These are phyloP conservation scores for Thyatira batis DNA, from an alignment of 2,888 invertebrate species.

Conservation along the genomic window DNA sequence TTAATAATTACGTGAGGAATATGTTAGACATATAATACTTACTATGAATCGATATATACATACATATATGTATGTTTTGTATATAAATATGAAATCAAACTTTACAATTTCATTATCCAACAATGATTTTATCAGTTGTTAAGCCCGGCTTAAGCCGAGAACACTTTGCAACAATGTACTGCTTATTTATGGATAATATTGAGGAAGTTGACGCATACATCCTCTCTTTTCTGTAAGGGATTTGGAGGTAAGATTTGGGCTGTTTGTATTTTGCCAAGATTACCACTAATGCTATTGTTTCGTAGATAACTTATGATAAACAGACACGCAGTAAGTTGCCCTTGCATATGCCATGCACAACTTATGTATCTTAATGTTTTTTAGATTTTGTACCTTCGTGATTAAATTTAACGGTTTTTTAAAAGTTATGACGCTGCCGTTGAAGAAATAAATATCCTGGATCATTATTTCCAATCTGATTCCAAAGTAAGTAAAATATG, in stretches of 20 bases:
- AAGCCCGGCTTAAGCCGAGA: constrained; percentile 54
- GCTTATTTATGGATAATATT: constrained; percentile 28
- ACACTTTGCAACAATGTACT: constrained; percentile 19
- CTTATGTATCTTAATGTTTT: not conserved
- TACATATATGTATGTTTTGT: too few species aligned
- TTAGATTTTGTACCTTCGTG: too few species aligned
- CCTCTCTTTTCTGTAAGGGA: constrained; percentile 37
- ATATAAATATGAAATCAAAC: constrained; percentile 17
- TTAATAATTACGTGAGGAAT: too few species aligned
- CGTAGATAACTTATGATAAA: constrained; percentile 52
- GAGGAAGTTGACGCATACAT: constrained; percentile 74
- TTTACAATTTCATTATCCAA: constrained; percentile 37
- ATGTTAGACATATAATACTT: too few species aligned
- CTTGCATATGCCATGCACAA: constrained; percentile 7
- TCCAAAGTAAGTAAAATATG: too few species aligned
- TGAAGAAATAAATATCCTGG: too few species aligned
- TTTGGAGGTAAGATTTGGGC: constrained; percentile 30
- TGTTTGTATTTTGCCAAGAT: constrained; percentile 53
- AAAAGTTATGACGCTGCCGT: too few species aligned
- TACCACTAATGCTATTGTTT: constrained; percentile 54
- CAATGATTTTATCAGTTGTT: constrained; percentile 50
- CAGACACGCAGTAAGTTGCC: constrained; percentile 3
- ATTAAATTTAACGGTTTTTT: too few species aligned
- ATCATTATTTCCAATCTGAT: too few species aligned
- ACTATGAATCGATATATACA: too few species aligned